Evolutionary conservation across 2,113 vertebrate genomes (phyloP), one percentile per base, ranked within the genome.

Genomic region (Corvus moneduloides): DNA sequence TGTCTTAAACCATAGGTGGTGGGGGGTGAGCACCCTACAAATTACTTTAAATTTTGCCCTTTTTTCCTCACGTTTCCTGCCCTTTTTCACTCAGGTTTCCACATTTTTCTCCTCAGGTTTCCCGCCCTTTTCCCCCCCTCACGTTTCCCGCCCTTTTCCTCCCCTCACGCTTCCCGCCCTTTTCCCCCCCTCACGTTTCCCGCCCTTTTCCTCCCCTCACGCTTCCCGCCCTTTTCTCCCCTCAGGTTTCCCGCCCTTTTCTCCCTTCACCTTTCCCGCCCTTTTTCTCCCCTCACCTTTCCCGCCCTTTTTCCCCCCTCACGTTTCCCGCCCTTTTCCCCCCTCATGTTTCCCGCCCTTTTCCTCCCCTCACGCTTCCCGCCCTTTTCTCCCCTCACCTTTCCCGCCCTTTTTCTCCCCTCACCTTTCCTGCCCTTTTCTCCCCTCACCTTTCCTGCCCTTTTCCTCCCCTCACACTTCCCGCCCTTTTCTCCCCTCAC

Each of bases 211-310:
- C 8, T 9, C 16, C 18, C 26, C 21, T 54, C 35, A 39, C 4
- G 1, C 11, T 41, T 72, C 16, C 19, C 8, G 0, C 1, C 22
- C 2, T 10, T 56, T 15, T 20, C 13, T 2, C 69, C 16, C 66
- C 35, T 52, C 68, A 39, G n/a, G n/a, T n/a, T 2, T 35, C 35
- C 35, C 35, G 35, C 35, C 35, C 35, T 35, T 35, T 35, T 35
- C 35, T 35, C 35, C 35, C 35, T 7, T 35, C 35, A 35, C 35
- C 0, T 37, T 2, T 35, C 35, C 35, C 35, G 35, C 35, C 35
- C 35, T 35, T 35, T 35, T 35, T 35, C 35, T 35, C 35, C 35
- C 35, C 35, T 35, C 35, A 35, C 35, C 0, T 37, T 69, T 22
- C 14, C 48, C 3, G 3, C 13, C 4, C 11, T 27, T 48, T 48